phyloP scores from a whole-genome alignment of 2,113 vertebrate species.

The Zapus hudsonius region DNA sequence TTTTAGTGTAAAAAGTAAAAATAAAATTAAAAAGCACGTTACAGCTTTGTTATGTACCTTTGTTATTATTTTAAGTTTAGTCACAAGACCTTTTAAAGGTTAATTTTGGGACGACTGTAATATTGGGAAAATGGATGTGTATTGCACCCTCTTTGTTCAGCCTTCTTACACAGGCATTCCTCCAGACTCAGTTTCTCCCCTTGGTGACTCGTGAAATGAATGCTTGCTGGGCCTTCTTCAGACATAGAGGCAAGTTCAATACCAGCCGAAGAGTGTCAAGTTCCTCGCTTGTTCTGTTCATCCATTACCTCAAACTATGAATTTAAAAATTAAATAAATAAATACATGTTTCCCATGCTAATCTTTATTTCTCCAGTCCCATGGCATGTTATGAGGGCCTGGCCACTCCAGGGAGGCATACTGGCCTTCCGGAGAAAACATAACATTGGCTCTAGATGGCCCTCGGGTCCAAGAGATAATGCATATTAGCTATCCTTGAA shows the following conservation, averaged over 20 bases:
- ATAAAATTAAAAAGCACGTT: background rate
- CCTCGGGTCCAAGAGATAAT: background rate
- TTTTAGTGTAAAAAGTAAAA: constrained; percentile 28
- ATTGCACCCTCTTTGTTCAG: too few species aligned
- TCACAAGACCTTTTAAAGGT: background rate
- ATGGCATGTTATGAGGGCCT: background rate
- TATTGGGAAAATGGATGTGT: background rate
- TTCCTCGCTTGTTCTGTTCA: background rate
- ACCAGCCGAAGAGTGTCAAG: background rate
- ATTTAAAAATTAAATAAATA: constrained; percentile 7
- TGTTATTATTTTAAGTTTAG: constrained; percentile 9
- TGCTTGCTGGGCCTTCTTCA: constrained; percentile 9
- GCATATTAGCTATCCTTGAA: background rate
- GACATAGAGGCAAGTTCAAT: background rate
- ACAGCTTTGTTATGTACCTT: background rate
- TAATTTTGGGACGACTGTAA: background rate
- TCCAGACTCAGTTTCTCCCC: background rate
- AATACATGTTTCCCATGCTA: background rate
- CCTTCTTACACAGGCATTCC: background rate
- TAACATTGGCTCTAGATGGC: background rate
- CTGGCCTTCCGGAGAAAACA: background rate
- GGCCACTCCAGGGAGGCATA: background rate
- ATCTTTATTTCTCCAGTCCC: background rate
- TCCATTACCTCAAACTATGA: background rate
- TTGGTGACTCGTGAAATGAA: background rate